Conservation (phyloP, 2,888 invertebrate genomes). For the Limnephilus marmoratus region DNA sequence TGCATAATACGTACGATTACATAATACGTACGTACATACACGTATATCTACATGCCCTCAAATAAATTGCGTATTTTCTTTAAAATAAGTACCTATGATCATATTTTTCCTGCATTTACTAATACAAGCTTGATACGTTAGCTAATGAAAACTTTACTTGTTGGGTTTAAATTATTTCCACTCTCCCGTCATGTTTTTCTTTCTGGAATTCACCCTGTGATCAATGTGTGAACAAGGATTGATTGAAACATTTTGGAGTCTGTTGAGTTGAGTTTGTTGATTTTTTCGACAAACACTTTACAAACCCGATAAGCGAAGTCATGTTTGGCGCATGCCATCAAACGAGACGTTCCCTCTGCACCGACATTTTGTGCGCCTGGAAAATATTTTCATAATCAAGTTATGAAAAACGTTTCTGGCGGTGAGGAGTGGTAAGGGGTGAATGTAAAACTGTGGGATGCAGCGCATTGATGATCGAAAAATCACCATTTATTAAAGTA, state of each 20-base stretch:
- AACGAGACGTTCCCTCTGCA: slow-evolving; percentile 34
- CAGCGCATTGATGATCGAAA: no score
- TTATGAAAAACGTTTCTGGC: slow-evolving; percentile 45
- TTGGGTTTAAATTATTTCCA: no score
- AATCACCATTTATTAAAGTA: no score
- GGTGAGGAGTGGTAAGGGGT: neutral
- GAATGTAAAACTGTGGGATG: no score
- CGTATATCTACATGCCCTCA: no score
- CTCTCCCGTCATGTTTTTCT: neutral
- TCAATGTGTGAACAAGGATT: slow-evolving; percentile 37
- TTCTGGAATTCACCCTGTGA: slow-evolving; percentile 14
- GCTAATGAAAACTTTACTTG: no score
- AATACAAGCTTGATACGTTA: no score
- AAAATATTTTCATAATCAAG: slow-evolving; percentile 58
- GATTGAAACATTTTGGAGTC: slow-evolving; percentile 34
- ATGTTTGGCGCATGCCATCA: slow-evolving; percentile 42
- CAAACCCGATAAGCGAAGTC: slow-evolving; percentile 29
- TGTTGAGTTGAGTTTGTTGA: slow-evolving; percentile 23
- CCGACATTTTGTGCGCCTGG: slow-evolving; percentile 31
- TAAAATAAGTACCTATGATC: no score
- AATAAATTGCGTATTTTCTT: no score
- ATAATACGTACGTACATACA: no score
- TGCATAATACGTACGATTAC: no score
- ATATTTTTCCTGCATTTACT: no score
- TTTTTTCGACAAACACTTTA: slow-evolving; percentile 37